Evolutionary conservation across 2,888 invertebrate species (phyloP).

Genomic region (Holacanthella duospinosa): DNA sequence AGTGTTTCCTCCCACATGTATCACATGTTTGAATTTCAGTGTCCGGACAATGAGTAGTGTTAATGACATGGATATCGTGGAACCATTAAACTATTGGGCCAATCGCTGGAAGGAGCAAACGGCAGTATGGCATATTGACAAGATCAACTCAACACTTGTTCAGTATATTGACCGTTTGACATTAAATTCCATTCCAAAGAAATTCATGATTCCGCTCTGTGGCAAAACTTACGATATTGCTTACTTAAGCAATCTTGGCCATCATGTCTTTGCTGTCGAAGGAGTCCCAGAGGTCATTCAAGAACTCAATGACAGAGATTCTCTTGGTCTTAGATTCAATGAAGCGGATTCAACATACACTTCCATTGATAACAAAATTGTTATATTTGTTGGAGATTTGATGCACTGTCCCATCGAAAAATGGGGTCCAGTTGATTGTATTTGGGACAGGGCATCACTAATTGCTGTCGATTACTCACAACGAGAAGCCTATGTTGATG

Average conservation of each 20-base stretch:
- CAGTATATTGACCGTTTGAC: constrained; percentile 12
- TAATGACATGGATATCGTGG: too few relatives aligned
- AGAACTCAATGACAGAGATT: constrained; percentile 17
- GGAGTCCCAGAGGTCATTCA: constrained; percentile 18
- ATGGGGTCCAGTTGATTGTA: constrained; percentile 25
- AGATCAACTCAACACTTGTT: constrained; percentile 24
- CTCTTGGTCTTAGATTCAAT: constrained; percentile 15
- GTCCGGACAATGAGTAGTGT: too few relatives aligned
- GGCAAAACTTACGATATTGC: constrained; percentile 23
- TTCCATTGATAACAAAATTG: constrained; percentile 15
- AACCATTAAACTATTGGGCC: constrained; percentile 30
- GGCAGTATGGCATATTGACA: constrained; percentile 25
- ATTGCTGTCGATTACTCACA: constrained; percentile 25
- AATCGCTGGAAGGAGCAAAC: constrained; percentile 26
- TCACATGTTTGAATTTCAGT: too few relatives aligned
- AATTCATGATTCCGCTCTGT: constrained; percentile 23
- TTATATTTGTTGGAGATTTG: constrained; percentile 27
- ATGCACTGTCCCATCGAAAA: constrained; percentile 23
- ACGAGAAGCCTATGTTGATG: constrained; percentile 16
- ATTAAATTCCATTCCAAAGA: constrained; percentile 10
- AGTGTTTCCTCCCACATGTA: too few relatives aligned
- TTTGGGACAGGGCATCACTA: constrained; percentile 30
- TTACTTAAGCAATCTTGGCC: constrained; percentile 15
- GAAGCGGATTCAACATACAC: constrained; percentile 11
- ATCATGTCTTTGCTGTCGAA: constrained; percentile 19